Evolutionary conservation across 2,797 vertebrate genomes (phyloP), one percentile per base, ranked within the genome.

Genomic region (Lagodon rhomboides): DNA sequence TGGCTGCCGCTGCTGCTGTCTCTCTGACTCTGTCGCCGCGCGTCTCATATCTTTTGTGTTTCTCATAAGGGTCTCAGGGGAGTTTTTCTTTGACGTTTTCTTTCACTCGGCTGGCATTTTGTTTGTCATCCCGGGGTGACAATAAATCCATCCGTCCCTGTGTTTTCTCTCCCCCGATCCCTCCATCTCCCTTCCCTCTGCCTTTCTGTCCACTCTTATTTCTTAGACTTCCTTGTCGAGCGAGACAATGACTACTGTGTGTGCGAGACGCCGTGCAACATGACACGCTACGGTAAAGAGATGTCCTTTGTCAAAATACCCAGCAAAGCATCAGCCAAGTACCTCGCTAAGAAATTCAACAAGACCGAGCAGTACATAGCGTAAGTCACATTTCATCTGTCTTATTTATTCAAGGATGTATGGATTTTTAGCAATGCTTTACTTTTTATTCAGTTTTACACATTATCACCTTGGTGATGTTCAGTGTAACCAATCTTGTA

Each of bases 291-390:
- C 0, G 96, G 96, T 55, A 99, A 99, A 94, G 98, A 99, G 94
- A 94, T 98, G 92, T 98, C 97, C 90, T 98, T 99, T 93, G 98
- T 99, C 71, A 98, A 97, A 93, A 99, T 99, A 75, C 98, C 98
- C 92, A 99, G 98, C 96, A 99, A 98, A 83, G 98, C 98, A 1
- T 99, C 98, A 0, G 97, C 98, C 85, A 98, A 98, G 80, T 99
- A 99, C 89, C 93, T 99, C 67, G 98, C 98, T 87, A 98, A 98
- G 95, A 99, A 98, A 85, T 98, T 96, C 95, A 99, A 99, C 96
- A 98, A 98, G 87, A 98, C 97, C 0, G 98, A 99, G 88, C 97
- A 98, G 94, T 99, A 99, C 93, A 98, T 99, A 54, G 93, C 96
- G 98, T 99, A 89, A 95, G 86, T 94, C 38, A 20, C 46, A 3